Evolutionary conservation across 2,888 invertebrate genomes (phyloP).

Genomic region (Sarcophaga carnaria): DNA sequence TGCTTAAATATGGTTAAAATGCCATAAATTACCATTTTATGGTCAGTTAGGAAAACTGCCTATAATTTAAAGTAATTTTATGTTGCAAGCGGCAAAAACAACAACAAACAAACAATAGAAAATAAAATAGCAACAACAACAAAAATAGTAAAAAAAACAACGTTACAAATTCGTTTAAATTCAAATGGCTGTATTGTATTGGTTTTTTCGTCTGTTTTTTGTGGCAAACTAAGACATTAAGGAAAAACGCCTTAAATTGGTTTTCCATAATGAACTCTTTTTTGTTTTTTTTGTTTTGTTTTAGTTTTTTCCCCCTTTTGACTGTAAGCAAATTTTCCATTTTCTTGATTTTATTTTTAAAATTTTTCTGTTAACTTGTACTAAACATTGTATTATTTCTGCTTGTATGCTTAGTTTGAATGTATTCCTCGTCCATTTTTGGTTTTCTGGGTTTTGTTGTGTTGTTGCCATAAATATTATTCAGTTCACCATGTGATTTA

Average conservation of each 20-base stretch:
- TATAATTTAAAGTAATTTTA: slow-evolving; percentile 62
- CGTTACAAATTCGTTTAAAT: slow-evolving; percentile 16
- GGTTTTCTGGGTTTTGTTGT: background rate
- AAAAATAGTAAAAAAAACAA: background rate
- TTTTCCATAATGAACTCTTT: slow-evolving; percentile 36
- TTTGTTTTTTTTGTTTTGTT: slow-evolving; percentile 9
- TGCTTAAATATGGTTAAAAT: slow-evolving; percentile 29
- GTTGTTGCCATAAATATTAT: slow-evolving; percentile 10
- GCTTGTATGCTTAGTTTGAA: slow-evolving; percentile 5
- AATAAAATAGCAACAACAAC: background rate
- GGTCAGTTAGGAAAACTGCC: slow-evolving; percentile 52
- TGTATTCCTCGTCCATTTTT: slow-evolving; percentile 7
- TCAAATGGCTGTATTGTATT: slow-evolving; percentile 1
- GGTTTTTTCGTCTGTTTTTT: background rate
- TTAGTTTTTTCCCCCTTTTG: no score
- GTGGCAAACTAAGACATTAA: background rate
- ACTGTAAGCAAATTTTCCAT: background rate
- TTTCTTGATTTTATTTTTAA: slow-evolving; percentile 1
- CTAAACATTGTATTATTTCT: slow-evolving; percentile 11
- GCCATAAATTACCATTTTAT: slow-evolving; percentile 61
- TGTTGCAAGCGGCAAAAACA: background rate
- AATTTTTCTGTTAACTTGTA: background rate
- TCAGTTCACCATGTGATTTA: slow-evolving; percentile 40
- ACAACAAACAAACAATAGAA: no score
- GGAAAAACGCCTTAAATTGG: slow-evolving; percentile 9